These are phyloP conservation scores for Eurosta solidaginis DNA, from an alignment of 1,140 invertebrate species.

Conservation along the genomic window DNA sequence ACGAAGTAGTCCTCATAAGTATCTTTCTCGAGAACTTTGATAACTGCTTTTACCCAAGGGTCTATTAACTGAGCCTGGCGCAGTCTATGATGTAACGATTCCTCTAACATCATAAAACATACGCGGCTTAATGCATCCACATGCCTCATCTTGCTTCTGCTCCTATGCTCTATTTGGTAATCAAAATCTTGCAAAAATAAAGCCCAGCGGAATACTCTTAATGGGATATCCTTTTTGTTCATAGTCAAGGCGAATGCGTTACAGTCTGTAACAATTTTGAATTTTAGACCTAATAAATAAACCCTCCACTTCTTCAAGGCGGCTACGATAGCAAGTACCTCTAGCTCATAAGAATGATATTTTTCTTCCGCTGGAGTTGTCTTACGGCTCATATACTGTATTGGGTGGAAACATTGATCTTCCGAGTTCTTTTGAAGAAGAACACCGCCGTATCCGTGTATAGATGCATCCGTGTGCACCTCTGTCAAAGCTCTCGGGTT, in stretches of 20 bases:
- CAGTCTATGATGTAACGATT: too few species aligned
- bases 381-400: constrained; percentile 34
- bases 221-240: constrained; percentile 33
- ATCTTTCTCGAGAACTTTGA: too few species aligned
- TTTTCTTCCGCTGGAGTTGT: constrained; percentile 37
- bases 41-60: too few species aligned
- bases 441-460: constrained; percentile 38
- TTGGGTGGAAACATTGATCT: not conserved
- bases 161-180: constrained; percentile 43
- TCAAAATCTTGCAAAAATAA: constrained; percentile 40
- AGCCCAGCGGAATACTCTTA: constrained; percentile 48
- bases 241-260: constrained; percentile 29
- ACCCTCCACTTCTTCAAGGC: constrained; percentile 31
- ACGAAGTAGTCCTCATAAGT: too few species aligned
- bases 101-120: too few species aligned
- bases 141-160: constrained; percentile 39
- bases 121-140: constrained; percentile 47
- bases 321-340: constrained; percentile 37
- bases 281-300: constrained; percentile 38
- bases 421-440: too few species aligned
- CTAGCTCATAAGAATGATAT: constrained; percentile 45
- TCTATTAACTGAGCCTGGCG: too few species aligned
- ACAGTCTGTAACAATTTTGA: too few species aligned
- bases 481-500: too few species aligned
- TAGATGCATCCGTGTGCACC: constrained; percentile 41